Evolutionary conservation across 2,113 vertebrate genomes (phyloP).

Genomic region (Malurus elegans): DNA sequence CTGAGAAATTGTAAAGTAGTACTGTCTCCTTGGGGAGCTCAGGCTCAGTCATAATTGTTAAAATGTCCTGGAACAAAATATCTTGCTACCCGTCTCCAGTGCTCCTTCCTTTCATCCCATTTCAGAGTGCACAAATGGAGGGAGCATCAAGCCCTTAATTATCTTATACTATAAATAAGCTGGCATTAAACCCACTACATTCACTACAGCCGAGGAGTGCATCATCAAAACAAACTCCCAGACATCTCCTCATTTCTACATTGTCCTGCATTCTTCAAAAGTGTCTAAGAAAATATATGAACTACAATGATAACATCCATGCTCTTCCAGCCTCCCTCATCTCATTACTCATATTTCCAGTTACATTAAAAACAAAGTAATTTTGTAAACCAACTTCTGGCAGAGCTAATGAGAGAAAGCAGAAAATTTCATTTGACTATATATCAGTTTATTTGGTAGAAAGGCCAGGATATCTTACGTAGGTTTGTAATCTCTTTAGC

Average conservation of each 20-base stretch:
- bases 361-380: background rate
- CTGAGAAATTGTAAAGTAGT: background rate
- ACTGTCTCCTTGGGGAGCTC: background rate
- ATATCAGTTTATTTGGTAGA: background rate
- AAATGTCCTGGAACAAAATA: background rate
- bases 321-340: background rate
- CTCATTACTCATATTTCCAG: background rate
- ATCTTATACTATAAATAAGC: background rate
- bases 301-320: background rate
- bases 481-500: background rate
- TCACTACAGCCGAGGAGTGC: background rate
- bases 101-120: background rate
- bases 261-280: background rate
- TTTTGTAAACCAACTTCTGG: background rate
- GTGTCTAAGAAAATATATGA: background rate
- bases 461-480: rapidly evolving
- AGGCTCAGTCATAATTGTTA: background rate
- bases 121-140: background rate
- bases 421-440: background rate
- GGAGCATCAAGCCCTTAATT: background rate
- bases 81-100: background rate
- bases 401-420: background rate
- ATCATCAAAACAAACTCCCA: background rate
- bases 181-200: background rate
- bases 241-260: background rate